Evolutionary conservation across 1,140 invertebrate species (phyloP).

Genomic region (Aphelenchoides besseyi): DNA sequence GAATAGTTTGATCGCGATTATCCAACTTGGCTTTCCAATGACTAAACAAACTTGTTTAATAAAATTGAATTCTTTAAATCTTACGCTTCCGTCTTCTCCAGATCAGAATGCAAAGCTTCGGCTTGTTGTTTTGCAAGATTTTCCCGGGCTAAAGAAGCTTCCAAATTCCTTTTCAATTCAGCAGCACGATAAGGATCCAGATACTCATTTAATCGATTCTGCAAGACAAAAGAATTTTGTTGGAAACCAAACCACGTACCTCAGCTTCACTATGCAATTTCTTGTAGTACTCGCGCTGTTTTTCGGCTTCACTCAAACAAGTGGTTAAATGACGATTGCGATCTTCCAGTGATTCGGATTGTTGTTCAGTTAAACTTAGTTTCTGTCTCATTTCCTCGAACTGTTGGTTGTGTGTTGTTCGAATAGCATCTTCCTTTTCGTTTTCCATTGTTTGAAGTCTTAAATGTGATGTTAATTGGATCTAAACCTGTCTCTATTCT

Average conservation of each 20-base stretch:
- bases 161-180: neutral
- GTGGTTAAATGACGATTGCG: neutral
- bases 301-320: neutral
- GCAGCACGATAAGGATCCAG: neutral
- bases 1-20: neutral
- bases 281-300: neutral
- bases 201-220: neutral
- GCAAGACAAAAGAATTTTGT: too few species aligned
- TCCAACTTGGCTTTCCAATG: neutral
- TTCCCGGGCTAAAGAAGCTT: neutral
- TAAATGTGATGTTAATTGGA: neutral
- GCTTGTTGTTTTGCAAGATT: neutral
- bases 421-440: constrained; percentile 7
- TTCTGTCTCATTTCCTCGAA: constrained; percentile 14
- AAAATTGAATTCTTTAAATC: neutral
- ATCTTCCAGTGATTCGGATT: neutral
- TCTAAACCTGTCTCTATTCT: neutral
- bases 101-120: neutral
- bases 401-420: neutral
- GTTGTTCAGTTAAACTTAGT: neutral
- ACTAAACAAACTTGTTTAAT: neutral
- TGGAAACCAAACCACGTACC: too few species aligned
- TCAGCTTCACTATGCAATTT: neutral
- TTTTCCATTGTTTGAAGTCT: constrained; percentile 11
- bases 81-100: neutral